A percentile compares a stretch with the other conserved stretches of the same genome.
Conservation (phyloP, 1,140 invertebrate species). For the Episyrphus balteatus region DNA sequence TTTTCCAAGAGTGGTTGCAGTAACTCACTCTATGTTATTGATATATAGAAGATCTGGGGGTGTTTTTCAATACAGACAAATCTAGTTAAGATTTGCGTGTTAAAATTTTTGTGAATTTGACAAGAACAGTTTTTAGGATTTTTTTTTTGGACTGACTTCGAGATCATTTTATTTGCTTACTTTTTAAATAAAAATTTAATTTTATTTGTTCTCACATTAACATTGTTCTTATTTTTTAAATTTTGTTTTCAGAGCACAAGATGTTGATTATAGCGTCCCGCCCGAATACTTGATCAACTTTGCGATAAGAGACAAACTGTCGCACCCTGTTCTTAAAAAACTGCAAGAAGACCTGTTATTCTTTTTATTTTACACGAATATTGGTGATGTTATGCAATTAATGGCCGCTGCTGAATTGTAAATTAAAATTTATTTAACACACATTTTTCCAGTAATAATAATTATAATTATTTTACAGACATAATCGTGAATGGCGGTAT, state of each 20-base stretch:
- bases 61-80: no score
- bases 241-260: slow-evolving; percentile 65
- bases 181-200: background rate
- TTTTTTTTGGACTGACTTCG: no score
- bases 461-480: slow-evolving; percentile 44
- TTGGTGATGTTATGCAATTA: slow-evolving; percentile 93
- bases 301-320: slow-evolving; percentile 84
- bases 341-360: slow-evolving; percentile 98
- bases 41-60: no score
- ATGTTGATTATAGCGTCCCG: slow-evolving; percentile 97
- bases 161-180: slow-evolving; percentile 1
- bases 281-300: slow-evolving; percentile 96
- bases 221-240: background rate
- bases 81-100: no score
- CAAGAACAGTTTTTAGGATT: no score
- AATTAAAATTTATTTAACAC: slow-evolving; percentile 39
- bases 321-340: slow-evolving; percentile 87
- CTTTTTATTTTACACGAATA: slow-evolving; percentile 98
- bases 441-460: background rate
- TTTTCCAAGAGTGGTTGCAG: no score
- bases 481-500: slow-evolving; percentile 96
- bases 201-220: background rate
- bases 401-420: slow-evolving; percentile 93
- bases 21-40: no score
- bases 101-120: no score